Evolutionary conservation across 2,797 vertebrate species (phyloP).

Genomic region (Enteromius fasciolatus): DNA sequence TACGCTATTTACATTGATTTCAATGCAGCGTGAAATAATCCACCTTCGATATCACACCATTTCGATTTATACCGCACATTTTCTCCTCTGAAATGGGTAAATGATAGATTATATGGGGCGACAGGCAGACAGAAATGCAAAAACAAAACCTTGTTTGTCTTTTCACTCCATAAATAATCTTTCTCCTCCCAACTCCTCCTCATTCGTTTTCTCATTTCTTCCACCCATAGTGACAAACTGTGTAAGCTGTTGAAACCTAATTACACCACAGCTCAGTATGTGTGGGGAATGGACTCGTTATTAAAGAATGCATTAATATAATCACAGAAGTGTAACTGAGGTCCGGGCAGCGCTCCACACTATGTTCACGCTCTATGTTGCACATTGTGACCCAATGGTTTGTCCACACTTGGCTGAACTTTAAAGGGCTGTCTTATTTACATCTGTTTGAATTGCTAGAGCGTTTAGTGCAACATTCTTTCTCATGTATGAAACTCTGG

Average conservation of each 20-base stretch:
- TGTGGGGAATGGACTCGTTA: constrained; percentile 32
- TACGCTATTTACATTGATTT: not conserved
- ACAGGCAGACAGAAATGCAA: not conserved
- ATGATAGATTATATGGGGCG: not conserved
- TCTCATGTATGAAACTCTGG: constrained; percentile 6
- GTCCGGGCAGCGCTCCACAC: constrained; percentile 1
- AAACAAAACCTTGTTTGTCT: constrained; percentile 3
- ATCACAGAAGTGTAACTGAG: constrained; percentile 10
- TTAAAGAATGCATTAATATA: constrained; percentile 18
- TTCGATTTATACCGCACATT: not conserved
- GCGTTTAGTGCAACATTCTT: constrained; percentile 9
- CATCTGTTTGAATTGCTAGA: not conserved
- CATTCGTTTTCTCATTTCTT: constrained; percentile 1
- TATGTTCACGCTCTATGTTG: not conserved
- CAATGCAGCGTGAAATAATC: not conserved
- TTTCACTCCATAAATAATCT: not conserved
- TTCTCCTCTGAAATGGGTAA: not conserved
- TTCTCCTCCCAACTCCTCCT: not conserved
- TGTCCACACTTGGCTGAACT: constrained; percentile 9
- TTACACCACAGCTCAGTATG: constrained; percentile 13
- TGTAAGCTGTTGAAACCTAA: constrained; percentile 18
- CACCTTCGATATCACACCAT: not conserved
- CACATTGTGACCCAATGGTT: constrained; percentile 3
- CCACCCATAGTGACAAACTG: not conserved
- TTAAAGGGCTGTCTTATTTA: constrained; percentile 3